These are phyloP conservation scores for Mus caroli DNA, from an alignment of 2,797 vertebrate genomes.

Conservation along the genomic window DNA sequence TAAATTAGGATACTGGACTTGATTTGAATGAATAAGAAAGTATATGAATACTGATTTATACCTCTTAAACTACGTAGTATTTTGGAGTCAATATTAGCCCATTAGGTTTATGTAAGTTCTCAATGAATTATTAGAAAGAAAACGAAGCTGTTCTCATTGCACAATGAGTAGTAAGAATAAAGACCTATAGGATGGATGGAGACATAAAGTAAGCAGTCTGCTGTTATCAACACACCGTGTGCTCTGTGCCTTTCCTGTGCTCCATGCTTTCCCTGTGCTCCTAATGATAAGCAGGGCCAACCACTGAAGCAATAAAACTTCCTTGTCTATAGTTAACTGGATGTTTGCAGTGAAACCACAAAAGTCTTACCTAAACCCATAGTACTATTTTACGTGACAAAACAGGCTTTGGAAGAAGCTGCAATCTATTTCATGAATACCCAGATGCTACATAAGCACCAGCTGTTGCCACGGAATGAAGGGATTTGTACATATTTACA, in stretches of 20 bases:
- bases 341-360: background rate
- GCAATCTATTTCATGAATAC: slow-evolving; percentile 19
- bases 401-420: slow-evolving; percentile 22
- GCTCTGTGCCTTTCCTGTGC: background rate
- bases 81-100: background rate
- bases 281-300: background rate
- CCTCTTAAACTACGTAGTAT: background rate
- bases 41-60: background rate
- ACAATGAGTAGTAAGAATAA: background rate
- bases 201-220: background rate
- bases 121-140: background rate
- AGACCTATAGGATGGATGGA: background rate
- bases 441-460: background rate
- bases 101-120: background rate
- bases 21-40: slow-evolving; percentile 3
- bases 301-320: background rate
- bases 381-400: background rate
- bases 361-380: background rate
- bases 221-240: background rate
- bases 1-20: background rate
- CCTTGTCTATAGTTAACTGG: background rate
- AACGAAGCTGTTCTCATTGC: background rate
- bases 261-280: background rate
- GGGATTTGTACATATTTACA: slow-evolving; percentile 3
- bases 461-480: background rate